phyloP scores from a whole-genome alignment of 2,888 invertebrate species.

The Spicauda simplicius region DNA sequence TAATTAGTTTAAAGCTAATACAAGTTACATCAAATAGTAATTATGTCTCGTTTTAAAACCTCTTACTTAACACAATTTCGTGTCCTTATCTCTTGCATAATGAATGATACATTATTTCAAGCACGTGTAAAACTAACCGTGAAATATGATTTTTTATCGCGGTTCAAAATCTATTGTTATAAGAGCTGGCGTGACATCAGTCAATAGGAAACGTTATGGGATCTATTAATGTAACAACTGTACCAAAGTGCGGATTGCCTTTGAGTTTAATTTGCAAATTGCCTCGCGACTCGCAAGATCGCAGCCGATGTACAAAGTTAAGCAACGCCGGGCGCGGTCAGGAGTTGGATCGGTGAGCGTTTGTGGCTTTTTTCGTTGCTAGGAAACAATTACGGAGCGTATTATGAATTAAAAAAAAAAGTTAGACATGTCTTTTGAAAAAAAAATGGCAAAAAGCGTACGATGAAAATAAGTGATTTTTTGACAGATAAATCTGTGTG shows the following conservation, averaged over 20 bases:
- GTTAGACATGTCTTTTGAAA: no score
- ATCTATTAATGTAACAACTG: neutral
- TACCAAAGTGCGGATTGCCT: neutral
- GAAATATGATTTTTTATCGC: constrained; percentile 15
- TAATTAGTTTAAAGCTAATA: neutral
- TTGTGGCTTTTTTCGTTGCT: no score
- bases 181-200: constrained; percentile 1
- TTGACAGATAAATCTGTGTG: no score
- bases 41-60: constrained; percentile 1
- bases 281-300: no score
- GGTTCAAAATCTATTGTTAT: constrained; percentile 23
- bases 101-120: constrained; percentile 10
- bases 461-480: no score
- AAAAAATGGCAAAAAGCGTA: no score
- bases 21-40: neutral
- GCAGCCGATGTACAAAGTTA: no score
- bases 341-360: no score
- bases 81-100: constrained; percentile 20
- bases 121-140: constrained; percentile 28
- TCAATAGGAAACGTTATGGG: constrained; percentile 7
- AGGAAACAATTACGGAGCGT: no score
- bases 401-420: no score
- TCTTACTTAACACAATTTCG: constrained; percentile 10
- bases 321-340: no score
- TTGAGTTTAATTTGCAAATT: no score